Percentiles rank a stretch among this genome's conserved stretches.
These are phyloP conservation scores for Clamator glandarius DNA, from an alignment of 2,797 vertebrate species.

Conservation along the genomic window DNA sequence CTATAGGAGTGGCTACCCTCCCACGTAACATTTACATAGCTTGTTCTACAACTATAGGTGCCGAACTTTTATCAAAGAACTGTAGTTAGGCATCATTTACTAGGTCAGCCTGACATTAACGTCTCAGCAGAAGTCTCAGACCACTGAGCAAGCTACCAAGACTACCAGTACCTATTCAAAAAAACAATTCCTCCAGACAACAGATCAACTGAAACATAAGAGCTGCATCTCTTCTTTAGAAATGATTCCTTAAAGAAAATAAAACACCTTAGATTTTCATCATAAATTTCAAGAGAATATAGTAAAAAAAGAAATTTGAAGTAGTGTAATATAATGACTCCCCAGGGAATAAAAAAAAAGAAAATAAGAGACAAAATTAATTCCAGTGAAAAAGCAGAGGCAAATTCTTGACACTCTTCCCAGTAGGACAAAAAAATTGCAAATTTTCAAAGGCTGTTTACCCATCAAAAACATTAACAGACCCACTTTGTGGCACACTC, in stretches of 20 bases:
- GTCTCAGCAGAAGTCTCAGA: background rate
- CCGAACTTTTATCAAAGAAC: background rate
- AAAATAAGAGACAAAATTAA: background rate
- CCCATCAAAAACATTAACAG: background rate
- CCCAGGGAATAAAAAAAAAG: background rate
- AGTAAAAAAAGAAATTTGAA: background rate
- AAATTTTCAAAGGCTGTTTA: background rate
- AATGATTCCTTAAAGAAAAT: background rate
- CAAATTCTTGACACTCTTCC: background rate
- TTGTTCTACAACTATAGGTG: constrained; percentile 9
- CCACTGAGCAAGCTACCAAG: background rate
- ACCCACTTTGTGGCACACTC: background rate
- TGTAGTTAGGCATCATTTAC: background rate
- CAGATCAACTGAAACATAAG: background rate
- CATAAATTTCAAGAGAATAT: background rate
- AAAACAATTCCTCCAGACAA: background rate
- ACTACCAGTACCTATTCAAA: background rate
- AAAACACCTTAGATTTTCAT: background rate
- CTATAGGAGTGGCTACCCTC: background rate
- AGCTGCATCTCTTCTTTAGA: background rate
- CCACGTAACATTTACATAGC: background rate
- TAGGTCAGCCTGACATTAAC: background rate
- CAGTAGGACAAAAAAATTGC: background rate
- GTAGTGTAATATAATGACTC: background rate
- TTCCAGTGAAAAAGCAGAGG: background rate